Evolutionary conservation across 2,113 vertebrate genomes (phyloP).

Genomic region (Dendropsophus ebraccatus): DNA sequence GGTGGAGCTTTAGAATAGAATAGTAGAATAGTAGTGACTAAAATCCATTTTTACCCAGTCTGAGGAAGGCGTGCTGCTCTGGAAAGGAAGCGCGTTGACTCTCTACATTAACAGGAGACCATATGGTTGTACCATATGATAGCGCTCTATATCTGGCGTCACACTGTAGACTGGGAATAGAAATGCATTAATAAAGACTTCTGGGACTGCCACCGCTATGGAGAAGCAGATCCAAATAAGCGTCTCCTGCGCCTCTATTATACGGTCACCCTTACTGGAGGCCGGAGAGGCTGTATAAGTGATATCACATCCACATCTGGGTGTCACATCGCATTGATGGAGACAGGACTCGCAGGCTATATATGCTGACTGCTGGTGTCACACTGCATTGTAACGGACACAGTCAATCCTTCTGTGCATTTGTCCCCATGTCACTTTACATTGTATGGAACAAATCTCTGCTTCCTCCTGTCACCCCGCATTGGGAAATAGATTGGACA

Average conservation of each 20-base stretch:
- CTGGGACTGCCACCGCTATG: background rate
- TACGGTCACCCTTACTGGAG: background rate
- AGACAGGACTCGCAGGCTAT: background rate
- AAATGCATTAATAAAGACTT: background rate
- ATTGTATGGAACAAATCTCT: slow-evolving; percentile 12
- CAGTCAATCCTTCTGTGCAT: slow-evolving; percentile 4
- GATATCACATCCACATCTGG: background rate
- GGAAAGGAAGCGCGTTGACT: background rate
- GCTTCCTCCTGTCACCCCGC: slow-evolving; percentile 20
- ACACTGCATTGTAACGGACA: slow-evolving; percentile 27
- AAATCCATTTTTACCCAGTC: background rate
- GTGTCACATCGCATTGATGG: slow-evolving; percentile 7
- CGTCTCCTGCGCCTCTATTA: background rate
- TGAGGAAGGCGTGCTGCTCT: background rate
- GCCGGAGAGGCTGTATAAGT: background rate
- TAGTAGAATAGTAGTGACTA: background rate
- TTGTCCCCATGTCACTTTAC: slow-evolving; percentile 41
- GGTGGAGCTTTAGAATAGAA: background rate
- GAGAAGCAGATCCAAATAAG: background rate
- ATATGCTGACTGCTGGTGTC: background rate
- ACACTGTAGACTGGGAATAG: slow-evolving; percentile 8
- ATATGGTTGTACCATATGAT: slow-evolving; percentile 45
- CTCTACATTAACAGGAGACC: background rate
- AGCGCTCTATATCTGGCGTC: background rate
- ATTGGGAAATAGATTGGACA: slow-evolving; percentile 25